Percentiles rank a stretch among this genome's conserved stretches.
Evolutionary conservation across 1,140 invertebrate species (phyloP).

Genomic region (Nasonia longicornis): DNA sequence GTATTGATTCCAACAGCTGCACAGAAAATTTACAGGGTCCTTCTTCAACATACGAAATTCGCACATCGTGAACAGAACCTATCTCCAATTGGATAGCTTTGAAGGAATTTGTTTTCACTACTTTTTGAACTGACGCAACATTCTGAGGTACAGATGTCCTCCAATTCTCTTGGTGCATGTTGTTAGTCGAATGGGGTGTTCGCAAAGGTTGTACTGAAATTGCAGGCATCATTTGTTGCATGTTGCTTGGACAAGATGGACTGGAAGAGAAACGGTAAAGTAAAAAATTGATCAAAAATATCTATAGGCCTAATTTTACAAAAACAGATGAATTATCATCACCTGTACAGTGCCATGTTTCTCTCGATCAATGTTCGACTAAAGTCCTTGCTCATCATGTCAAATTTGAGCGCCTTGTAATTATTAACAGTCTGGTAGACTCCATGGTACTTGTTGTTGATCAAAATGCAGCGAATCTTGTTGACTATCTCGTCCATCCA

Average conservation of each 20-base stretch:
- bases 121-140: constrained; percentile 13
- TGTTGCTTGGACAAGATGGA: neutral
- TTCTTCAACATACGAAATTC: constrained; percentile 81
- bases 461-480: constrained; percentile 66
- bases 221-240: neutral
- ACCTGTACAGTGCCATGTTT: constrained; percentile 51
- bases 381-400: constrained; percentile 57
- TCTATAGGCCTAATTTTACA: neutral
- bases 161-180: constrained; percentile 27
- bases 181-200: constrained; percentile 15
- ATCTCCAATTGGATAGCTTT: constrained; percentile 73
- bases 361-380: constrained; percentile 51
- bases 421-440: constrained; percentile 59
- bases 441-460: constrained; percentile 68
- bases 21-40: constrained; percentile 81
- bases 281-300: neutral
- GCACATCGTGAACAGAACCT: constrained; percentile 75
- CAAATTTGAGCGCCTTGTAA: constrained; percentile 53
- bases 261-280: constrained; percentile 2
- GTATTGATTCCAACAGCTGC: constrained; percentile 73
- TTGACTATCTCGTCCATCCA: constrained; percentile 70
- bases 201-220: neutral
- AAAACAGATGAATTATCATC: neutral
- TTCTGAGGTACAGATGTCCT: constrained; percentile 31
- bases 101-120: constrained; percentile 65